Base-by-base conservation (phyloP, 2,888 invertebrate species). In the Nemurella pictetii region DNA sequence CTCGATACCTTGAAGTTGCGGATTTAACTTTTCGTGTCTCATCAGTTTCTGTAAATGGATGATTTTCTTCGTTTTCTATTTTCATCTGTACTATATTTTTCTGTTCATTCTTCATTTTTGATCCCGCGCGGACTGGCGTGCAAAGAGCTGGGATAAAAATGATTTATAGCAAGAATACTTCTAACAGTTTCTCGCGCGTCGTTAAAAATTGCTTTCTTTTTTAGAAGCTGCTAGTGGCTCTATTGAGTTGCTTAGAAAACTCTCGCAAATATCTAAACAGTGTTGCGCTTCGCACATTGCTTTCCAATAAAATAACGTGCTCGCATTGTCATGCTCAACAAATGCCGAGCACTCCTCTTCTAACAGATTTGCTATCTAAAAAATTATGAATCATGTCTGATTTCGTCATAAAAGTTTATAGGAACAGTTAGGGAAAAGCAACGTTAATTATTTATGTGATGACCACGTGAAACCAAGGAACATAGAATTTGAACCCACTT, bases 131-230 rank as follows among this genome's bases (percentile, higher is more conserved):
- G 85, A 85, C 85, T 83, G 85, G 35, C 27, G 35, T 74, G 85
- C 83, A 84, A 85, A 84, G 84, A 85, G 84, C 84, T 83, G 29
- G 83, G 85, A 84, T 85, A 85, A 85, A 85, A 83, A 85, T 85
- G 85, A 85, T 85, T 85, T 85, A 85, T 85, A 83, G 36, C 80
- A 83, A 77, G 83, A 84, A 84, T 85, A 84, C 85, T 82, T 72
- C 29, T 28, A 82, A 82, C 55, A 82, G 82, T 82, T 82, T 29
- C 26, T 30, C 78, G 55, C 77, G 15, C 55, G 27, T 82, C 82
- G 82, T 82, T 82, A 82, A 72, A 82, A 82, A 82, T 20, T 55
- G 55, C 55, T 55, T 55, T 55, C 55, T 55, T 55, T 55, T 55
- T 55, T 7, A 7, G 2, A 55, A 55, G 20, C 55, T 7, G n/a